Base-by-base conservation (phyloP, 2,888 invertebrate genomes). In the Andrena praecox region DNA sequence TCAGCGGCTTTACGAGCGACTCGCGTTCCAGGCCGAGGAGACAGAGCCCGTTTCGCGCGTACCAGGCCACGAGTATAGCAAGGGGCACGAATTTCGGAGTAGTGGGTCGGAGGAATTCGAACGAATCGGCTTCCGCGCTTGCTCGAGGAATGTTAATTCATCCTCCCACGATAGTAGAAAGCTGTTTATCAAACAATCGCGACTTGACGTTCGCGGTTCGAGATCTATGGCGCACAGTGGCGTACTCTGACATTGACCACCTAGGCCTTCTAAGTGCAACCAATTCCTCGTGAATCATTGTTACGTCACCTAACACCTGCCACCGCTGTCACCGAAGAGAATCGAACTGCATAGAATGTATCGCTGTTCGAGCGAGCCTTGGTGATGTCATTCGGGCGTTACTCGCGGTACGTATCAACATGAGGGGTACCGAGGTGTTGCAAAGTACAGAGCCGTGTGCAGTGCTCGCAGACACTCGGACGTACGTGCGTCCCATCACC, bases 1-100 rank as follows among this genome's bases (percentile, higher is more conserved):
- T 83, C 80, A 80, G 54, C 52, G 27, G 27, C 56, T 83, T 77
- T 72, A 77, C 31, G 80, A 78, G 54, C 64, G 70, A 72, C 24
- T 80, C 77, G 63, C 16, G 70, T 71, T 73, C 66, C 67, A 56
- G 20, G 52, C 12, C 50, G 42, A 4, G 16, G 31, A 20, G 60
- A 33, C 20, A 56, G 24, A 20, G 56, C 20, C 12, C 24, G 70
- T 67, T 50, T 33, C 42, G 8, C 31, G 64, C 60, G 59, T 54
- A 59, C 42, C 54, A 54, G 31, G 63, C 70, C 63, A 56, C 50
- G 31, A 20, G 33, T 10, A 27, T 27, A n/a, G 27, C 31, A 27
- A 27, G 20, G 29, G 48, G 2, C 4, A 33, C 27, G 31, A 68
- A 48, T 62, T 67, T 67, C 10, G 20, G 33, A 68, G 56, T 20